These are phyloP conservation scores for Tenthredo amoena DNA, from an alignment of 2,888 invertebrate species.

Conservation along the genomic window DNA sequence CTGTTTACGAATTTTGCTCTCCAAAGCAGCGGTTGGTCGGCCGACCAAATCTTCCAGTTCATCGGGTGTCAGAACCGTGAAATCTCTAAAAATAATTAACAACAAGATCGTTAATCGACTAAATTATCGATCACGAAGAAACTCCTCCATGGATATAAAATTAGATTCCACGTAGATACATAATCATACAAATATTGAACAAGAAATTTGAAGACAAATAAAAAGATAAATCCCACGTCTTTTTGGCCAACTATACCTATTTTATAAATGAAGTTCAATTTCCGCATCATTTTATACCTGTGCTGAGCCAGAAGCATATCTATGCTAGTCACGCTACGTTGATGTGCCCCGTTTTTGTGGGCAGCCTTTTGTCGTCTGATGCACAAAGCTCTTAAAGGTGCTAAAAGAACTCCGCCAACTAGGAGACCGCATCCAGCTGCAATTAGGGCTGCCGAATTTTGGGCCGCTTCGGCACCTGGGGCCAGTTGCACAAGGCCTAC, in stretches of 20 bases:
- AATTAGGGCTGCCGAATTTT: constrained; percentile 86
- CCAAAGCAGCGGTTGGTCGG: constrained; percentile 76
- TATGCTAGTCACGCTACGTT: constrained; percentile 80
- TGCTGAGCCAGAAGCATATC: constrained; percentile 79
- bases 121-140: background rate
- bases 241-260: background rate
- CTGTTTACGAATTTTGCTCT: constrained; percentile 78
- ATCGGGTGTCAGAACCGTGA: constrained; percentile 80
- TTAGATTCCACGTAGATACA: background rate
- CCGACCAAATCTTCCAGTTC: constrained; percentile 82
- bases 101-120: background rate
- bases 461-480: constrained; percentile 88
- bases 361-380: constrained; percentile 81
- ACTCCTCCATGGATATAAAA: too few relatives aligned
- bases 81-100: constrained; percentile 66
- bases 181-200: background rate
- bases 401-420: constrained; percentile 83
- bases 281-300: constrained; percentile 68
- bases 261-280: background rate
- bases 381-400: constrained; percentile 84
- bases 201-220: background rate
- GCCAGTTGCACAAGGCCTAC: constrained; percentile 89
- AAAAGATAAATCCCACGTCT: background rate
- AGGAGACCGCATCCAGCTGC: constrained; percentile 84
- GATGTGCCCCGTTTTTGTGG: constrained; percentile 78